Percentiles rank a stretch among this genome's conserved stretches.
Conservation (phyloP, 35 echinoderm and acorn worm species). For the Anneissia japonica region DNA sequence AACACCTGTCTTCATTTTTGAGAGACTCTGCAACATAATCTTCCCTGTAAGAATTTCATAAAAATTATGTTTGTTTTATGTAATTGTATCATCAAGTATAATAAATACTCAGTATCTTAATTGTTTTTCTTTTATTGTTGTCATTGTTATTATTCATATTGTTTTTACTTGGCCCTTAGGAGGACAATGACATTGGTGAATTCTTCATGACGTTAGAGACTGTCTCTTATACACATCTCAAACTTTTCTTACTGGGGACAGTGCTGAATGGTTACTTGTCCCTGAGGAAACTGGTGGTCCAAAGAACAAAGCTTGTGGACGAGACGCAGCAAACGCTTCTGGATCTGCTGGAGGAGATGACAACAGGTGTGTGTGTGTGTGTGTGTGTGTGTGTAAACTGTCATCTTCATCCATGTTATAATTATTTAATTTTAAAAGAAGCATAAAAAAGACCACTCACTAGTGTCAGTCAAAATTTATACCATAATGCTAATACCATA, state of each 20-base stretch:
- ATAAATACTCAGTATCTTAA: no score
- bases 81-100: no score
- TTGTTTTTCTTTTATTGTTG: no score
- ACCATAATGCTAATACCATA: no score
- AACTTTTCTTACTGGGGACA: conserved; percentile 54
- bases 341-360: conserved; percentile 96
- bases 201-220: conserved; percentile 99
- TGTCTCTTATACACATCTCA: not conserved
- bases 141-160: not conserved
- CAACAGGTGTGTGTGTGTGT: conserved; percentile 61
- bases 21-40: conserved; percentile 92
- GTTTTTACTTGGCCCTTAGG: conserved; percentile 30
- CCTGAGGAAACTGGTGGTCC: conserved; percentile 84
- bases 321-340: conserved; percentile 90
- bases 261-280: conserved; percentile 94
- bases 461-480: no score
- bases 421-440: not conserved
- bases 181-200: conserved; percentile 96
- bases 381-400: conserved; percentile 23
- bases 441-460: not conserved
- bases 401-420: no score
- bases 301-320: conserved; percentile 94
- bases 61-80: no score
- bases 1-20: conserved; percentile 98
- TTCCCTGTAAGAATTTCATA: conserved; percentile 90